phyloP scores from a whole-genome alignment of 2,113 vertebrate species.

The Hiodon tergisus region DNA sequence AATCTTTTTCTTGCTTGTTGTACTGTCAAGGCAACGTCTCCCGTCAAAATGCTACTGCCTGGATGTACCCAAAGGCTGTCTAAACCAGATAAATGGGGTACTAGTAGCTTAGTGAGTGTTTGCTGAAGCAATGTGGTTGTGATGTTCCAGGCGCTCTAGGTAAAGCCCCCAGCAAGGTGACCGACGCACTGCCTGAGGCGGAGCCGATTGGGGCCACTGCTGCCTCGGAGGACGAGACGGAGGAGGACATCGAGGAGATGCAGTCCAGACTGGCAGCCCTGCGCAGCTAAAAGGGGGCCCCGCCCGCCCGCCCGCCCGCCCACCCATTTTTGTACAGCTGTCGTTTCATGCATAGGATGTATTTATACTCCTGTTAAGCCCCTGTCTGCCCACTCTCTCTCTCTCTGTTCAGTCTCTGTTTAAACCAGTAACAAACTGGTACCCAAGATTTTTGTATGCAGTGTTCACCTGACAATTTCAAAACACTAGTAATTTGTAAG shows the following conservation, averaged over 20 bases:
- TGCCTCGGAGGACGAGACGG: slow-evolving; percentile 73
- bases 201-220: slow-evolving; percentile 67
- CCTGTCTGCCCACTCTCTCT: slow-evolving; percentile 5
- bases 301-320: too few species aligned
- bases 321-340: not conserved
- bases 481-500: not conserved
- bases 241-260: slow-evolving; percentile 93
- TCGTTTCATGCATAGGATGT: not conserved
- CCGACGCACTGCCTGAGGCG: slow-evolving; percentile 80
- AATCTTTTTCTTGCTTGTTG: not conserved
- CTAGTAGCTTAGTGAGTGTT: too few species aligned
- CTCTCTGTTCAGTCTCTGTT: too few species aligned
- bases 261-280: slow-evolving; percentile 87
- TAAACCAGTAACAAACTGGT: too few species aligned
- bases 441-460: not conserved
- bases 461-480: slow-evolving; percentile 1
- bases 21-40: not conserved
- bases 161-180: slow-evolving; percentile 94
- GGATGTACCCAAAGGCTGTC: not conserved
- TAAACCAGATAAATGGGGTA: too few species aligned
- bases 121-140: not conserved
- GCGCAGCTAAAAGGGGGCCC: slow-evolving; percentile 69
- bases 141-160: slow-evolving; percentile 79
- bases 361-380: not conserved
- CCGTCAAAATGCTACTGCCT: not conserved